Base-by-base conservation (phyloP, 2,113 vertebrate species). In the Tiliqua scincoides region DNA sequence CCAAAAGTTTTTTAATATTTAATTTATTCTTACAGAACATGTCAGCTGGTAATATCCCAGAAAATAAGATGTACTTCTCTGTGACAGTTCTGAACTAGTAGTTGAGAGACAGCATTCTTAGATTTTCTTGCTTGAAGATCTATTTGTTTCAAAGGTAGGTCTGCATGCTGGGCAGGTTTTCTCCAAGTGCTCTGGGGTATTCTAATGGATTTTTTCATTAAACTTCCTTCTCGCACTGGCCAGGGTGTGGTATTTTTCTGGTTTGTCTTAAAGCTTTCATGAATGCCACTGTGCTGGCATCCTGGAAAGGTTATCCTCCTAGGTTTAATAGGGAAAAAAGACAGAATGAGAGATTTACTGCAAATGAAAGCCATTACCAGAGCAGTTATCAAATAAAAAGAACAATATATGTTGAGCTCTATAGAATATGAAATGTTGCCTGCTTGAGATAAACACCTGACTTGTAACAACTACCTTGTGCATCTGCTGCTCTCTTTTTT, bases 321-420 rank as follows among this genome's bases (percentile, higher is more conserved):
- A 35, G 82, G 85, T 88, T 93, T 93, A 94, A 94, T 79, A 82
- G 81, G 40, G 74, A 30, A 11, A 82, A 67, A 85, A 89, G 84
- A 79, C 76, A 88, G 88, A 1, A 0, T 65, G 79, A n/a, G 25
- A 92, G 87, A 92, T 94, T 94, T 94, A 94, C 88, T 94, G 91
- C 91, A 95, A 93, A 92, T 90, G 87, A 90, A 92, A 91, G 85
- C 87, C 77, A 87, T 95, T 93, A 91, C 90, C 88, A 75, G 10
- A 89, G 83, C 90, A 89, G 91, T 92, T 93, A 93, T 91, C 88
- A 94, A 92, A 94, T 92, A 90, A 91, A 77, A 95, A 95, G 90
- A 91, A 93, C 89, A 89, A 91, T 95, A 88, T 89, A 88, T 86
- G 79, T 90, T 78, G 87, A 82, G 76, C 76, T 91, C 52, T 92